Evolutionary conservation across 92 coral and sea anemone species (phyloP), one percentile per base, ranked within the genome.

Genomic region (Phymanthus crucifer): DNA sequence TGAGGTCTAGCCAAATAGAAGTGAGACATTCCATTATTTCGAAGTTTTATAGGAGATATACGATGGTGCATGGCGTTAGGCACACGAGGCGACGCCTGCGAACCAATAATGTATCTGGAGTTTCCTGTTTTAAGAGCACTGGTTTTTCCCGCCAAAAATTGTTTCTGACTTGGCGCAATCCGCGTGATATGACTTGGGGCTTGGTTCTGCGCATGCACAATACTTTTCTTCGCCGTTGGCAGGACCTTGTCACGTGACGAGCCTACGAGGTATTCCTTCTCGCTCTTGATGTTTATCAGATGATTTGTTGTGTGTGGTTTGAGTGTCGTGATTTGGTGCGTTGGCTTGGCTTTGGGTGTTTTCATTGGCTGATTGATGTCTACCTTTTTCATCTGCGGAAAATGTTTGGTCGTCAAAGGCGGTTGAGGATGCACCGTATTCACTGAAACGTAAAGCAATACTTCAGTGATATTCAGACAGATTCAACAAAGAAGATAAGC

Each of bases 371-470:
- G 47, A 1, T 32, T 33, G 70, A 12, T 75, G 8, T 75, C 43
- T 31, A 26, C 50, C 16, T 26, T 35, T 32, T 52, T 26, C 9
- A 17, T 61, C 33, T 61, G 26, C 1, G 5, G 34, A 34, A 7
- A 0, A 29, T 61, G 5, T 61, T 61, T 61, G 29, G 29, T 34
- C 8, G 3, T 24, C 68, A 61, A 61, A 12, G 29, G 68, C 14
- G 32, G 68, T 27, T 29, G 68, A 61, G 56, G 48, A 7, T 75
- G 70, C 19, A 33, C 24, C 18, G 7, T 9, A 33, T 31, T 75
- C 19, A 46, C 79, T 75, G 79, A 33, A 75, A 75, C 13, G 70
- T 31, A 10, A 74, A 19, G 43, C n/a, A 72, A n/a, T 19, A 17
- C 0, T n/a, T 6, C 31, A 24, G 33, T 17, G 1, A 21, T 21